Evolutionary conservation across 35 echinoderm and acorn worm species (phyloP).

Genomic region (Ptychodera flava): DNA sequence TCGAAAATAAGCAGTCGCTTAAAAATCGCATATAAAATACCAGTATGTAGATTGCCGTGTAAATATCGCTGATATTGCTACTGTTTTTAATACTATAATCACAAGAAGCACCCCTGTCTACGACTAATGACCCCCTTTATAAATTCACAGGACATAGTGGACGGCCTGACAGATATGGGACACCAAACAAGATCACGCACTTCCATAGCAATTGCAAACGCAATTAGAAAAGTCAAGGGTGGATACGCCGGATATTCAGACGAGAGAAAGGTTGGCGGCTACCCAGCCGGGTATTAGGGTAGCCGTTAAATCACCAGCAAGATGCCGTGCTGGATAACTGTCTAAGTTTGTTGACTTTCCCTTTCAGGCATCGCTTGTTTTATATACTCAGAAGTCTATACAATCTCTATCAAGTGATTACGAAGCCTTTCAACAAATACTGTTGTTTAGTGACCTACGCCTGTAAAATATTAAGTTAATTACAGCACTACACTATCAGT

Average conservation of each 20-base stretch:
- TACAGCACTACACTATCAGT: too few species aligned
- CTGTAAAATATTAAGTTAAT: too few species aligned
- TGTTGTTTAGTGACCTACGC: too few species aligned
- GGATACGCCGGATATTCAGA: slow-evolving; percentile 28
- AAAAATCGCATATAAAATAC: neutral
- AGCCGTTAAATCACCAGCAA: too few species aligned
- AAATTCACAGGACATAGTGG: slow-evolving; percentile 39
- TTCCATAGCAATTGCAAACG: slow-evolving; percentile 24
- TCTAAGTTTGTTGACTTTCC: too few species aligned
- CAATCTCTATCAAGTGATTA: too few species aligned
- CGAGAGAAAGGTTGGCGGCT: slow-evolving; percentile 48
- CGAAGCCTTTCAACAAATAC: too few species aligned
- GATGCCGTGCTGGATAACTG: too few species aligned
- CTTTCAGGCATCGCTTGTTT: too few species aligned
- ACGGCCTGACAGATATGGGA: slow-evolving; percentile 36
- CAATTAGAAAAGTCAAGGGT: slow-evolving; percentile 25
- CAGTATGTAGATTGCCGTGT: neutral
- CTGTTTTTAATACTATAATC: neutral
- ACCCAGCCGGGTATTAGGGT: slow-evolving; percentile 54
- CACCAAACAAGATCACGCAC: neutral
- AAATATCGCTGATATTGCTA: neutral
- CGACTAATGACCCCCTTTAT: neutral
- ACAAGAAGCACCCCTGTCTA: neutral
- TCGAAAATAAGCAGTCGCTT: too few species aligned
- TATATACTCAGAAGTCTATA: too few species aligned